Evolutionary conservation across 92 coral and sea anemone genomes (phyloP).

Genomic region (Muricea muricata): DNA sequence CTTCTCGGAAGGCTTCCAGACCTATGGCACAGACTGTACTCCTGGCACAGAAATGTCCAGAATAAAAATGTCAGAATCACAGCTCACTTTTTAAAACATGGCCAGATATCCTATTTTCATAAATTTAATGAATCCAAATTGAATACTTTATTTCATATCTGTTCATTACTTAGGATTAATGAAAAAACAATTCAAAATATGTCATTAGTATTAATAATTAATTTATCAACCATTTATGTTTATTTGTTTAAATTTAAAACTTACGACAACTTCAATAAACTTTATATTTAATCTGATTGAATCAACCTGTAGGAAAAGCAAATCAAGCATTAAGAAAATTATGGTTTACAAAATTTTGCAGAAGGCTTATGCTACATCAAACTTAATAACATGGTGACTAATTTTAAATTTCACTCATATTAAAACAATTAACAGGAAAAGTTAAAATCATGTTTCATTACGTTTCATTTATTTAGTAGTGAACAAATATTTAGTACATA

Average conservation of each 20-base stretch:
- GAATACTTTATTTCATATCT: no score
- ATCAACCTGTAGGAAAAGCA: conserved; percentile 43
- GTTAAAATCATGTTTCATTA: no score
- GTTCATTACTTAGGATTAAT: no score
- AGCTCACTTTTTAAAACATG: no score
- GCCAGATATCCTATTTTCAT: no score
- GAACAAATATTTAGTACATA: no score
- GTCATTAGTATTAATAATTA: background rate
- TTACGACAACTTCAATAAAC: conserved; percentile 53
- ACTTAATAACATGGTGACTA: background rate
- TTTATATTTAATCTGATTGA: conserved; percentile 47
- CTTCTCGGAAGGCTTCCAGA: no score
- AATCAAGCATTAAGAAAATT: background rate
- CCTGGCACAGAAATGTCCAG: no score
- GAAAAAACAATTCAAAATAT: background rate
- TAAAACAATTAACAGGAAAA: background rate
- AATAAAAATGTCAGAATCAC: no score
- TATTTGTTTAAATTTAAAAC: conserved; percentile 26
- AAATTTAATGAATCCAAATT: background rate
- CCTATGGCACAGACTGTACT: no score
- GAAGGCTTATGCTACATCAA: background rate
- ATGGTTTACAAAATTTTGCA: background rate
- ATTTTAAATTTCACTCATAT: background rate
- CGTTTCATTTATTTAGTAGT: no score
- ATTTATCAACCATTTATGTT: background rate